Conservation (phyloP, 2,113 vertebrate species). For the Calidris pygmaea region DNA sequence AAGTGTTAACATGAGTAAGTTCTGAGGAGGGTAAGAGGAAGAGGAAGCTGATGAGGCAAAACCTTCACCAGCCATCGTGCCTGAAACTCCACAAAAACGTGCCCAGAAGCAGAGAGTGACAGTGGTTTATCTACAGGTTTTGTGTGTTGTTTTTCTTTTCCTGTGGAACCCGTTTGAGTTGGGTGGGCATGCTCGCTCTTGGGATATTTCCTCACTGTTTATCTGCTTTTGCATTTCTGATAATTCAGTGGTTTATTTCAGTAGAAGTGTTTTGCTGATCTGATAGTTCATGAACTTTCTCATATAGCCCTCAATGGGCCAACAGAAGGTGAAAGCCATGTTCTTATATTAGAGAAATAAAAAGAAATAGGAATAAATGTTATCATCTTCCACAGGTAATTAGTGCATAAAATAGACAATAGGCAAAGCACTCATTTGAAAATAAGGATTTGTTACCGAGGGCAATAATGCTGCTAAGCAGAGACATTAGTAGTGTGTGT, state of each 20-base stretch:
- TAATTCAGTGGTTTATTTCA: background rate
- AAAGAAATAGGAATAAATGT: background rate
- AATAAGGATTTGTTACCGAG: background rate
- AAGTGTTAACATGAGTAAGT: background rate
- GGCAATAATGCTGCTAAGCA: background rate
- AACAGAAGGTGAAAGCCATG: background rate
- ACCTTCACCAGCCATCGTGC: background rate
- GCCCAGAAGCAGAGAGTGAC: background rate
- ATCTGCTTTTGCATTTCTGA: background rate
- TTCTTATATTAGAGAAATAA: background rate
- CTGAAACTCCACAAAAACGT: background rate
- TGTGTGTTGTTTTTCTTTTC: background rate
- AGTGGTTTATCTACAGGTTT: background rate
- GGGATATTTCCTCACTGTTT: background rate
- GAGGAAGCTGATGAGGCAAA: background rate
- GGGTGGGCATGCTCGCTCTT: background rate
- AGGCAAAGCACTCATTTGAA: background rate
- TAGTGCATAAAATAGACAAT: background rate
- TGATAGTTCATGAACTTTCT: background rate
- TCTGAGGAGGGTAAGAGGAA: background rate
- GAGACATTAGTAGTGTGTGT: background rate
- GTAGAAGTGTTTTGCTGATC: background rate
- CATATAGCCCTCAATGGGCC: background rate
- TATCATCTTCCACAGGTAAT: background rate
- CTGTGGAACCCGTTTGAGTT: background rate